Evolutionary conservation across 1,140 invertebrate species (phyloP).

Genomic region (Panulirus ornatus): DNA sequence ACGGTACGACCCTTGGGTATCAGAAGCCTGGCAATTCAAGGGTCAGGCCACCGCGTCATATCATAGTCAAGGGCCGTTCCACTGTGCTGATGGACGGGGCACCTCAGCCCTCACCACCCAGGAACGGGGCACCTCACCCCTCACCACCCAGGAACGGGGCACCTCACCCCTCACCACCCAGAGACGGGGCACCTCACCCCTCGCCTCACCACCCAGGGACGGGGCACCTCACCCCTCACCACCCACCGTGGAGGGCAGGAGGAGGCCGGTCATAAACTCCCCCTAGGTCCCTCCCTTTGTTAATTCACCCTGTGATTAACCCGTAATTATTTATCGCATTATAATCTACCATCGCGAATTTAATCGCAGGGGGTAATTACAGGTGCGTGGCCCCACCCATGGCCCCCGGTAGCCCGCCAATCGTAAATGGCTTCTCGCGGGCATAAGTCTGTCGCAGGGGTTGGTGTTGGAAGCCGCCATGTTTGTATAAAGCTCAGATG

Average conservation of each 20-base stretch:
- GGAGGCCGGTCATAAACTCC: not conserved
- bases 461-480: constrained; percentile 33
- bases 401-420: constrained; percentile 29
- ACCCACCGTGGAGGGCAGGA: not conserved
- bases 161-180: no score
- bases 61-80: no score
- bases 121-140: no score
- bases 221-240: not conserved
- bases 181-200: no score
- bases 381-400: constrained; percentile 23
- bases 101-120: no score
- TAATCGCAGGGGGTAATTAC: constrained; percentile 50
- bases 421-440: constrained; percentile 38
- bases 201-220: no score
- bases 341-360: constrained; percentile 51
- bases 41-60: no score
- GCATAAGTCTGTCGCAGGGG: not conserved
- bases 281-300: constrained; percentile 30
- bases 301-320: constrained; percentile 54
- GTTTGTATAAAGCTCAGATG: constrained; percentile 22
- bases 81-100: no score
- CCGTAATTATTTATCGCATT: constrained; percentile 42
- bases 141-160: no score
- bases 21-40: no score
- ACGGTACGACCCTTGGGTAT: no score